Evolutionary conservation across 2,797 vertebrate species (phyloP).

Genomic region (Rhynchotus rufescens): DNA sequence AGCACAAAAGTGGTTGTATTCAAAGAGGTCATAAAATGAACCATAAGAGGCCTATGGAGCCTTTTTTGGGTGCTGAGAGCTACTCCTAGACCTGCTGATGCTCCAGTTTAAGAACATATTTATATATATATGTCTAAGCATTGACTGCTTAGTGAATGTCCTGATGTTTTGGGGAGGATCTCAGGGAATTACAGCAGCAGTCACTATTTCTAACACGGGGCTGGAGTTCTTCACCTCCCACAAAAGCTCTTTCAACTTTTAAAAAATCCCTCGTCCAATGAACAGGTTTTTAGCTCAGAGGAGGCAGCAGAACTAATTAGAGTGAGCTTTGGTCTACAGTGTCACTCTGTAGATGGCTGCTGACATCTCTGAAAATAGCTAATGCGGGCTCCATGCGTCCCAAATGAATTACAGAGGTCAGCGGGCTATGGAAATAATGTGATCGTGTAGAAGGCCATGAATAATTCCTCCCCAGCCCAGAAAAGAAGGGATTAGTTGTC

Average conservation of each 20-base stretch:
- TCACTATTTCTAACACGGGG: background rate
- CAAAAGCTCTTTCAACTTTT: background rate
- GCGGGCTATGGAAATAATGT: background rate
- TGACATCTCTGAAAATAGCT: background rate
- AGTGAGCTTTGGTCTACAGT: background rate
- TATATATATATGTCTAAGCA: background rate
- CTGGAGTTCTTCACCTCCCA: background rate
- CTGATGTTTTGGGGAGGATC: background rate
- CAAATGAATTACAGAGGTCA: background rate
- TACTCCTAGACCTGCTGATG: background rate
- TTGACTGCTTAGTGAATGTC: background rate
- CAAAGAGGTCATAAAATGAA: background rate
- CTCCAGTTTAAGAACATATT: background rate
- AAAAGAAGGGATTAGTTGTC: background rate
- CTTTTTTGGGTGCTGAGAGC: background rate
- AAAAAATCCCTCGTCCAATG: background rate
- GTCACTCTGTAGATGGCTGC: background rate
- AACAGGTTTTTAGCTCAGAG: background rate
- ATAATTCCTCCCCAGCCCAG: background rate
- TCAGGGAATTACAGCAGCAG: background rate
- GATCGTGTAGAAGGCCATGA: background rate
- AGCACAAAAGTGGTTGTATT: background rate
- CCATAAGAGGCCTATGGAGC: background rate
- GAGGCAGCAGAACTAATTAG: background rate
- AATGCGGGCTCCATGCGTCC: background rate